Base-by-base conservation (phyloP, 1,140 invertebrate species). In the Paracyclopina nana region DNA sequence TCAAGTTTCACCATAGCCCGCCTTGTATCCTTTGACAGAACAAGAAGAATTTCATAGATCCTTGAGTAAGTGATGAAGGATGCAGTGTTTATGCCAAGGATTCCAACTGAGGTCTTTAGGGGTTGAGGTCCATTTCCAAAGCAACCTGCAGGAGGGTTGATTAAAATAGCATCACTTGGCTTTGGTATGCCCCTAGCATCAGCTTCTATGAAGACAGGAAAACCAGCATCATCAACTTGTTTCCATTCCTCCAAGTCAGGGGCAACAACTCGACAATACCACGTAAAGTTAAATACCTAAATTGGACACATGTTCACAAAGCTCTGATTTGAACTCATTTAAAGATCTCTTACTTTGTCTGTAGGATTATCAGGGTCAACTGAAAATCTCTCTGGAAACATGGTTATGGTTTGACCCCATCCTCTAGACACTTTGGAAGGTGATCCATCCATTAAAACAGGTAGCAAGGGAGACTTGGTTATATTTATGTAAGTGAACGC, bases 201-300 rank as follows among this genome's bases (percentile, higher is more conserved):
- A 28, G 20, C 12, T 25, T 3, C 22, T 8, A 27, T 12, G 22
- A 27, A 48, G 22, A 27, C 6, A 4, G 46, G 46, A 29, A 27
- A 48, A n/a, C 14, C 27, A 14, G 25, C 4, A 29, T 6, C n/a
- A 29, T 16, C 27, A 25, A 12, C 22, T 27, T 11, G n/a, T 6
- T 11, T 14, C 24, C 24, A 48, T 29, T 48, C 24, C 29, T 53
- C 54, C 24, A 16, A 8, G 28, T 55, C 54, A n/a, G 20, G 25
- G 4, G 29, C 42, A 20, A 34, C 8, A 11, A 26, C 25, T n/a
- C 54, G 46, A 38, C 54, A 55, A 30, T 38, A 55, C 54, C 54
- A 55, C 12, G 54, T 55, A 44, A 27, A 55, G 29, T 38, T 55
- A 44, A 55, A 52, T 4, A 46, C 46, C 54, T 55, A 18, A 8